Evolutionary conservation across 2,888 invertebrate species (phyloP).

Genomic region (Drosophila recens): DNA sequence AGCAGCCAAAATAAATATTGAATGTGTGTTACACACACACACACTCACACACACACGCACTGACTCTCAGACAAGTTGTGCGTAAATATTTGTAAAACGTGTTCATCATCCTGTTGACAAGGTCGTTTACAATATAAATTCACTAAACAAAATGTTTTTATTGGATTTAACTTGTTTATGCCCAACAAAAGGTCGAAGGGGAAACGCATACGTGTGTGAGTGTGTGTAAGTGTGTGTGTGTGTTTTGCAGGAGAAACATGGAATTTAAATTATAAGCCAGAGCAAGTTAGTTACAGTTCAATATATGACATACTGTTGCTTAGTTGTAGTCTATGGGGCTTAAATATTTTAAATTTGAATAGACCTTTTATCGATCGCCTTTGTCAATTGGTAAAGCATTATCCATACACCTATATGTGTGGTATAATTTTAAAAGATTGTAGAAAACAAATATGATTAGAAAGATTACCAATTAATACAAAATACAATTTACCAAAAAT

Average conservation of each 20-base stretch:
- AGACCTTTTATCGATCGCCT: background rate
- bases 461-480: too few species aligned
- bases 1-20: constrained; percentile 50
- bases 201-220: background rate
- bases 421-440: background rate
- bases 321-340: background rate
- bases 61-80: constrained; percentile 25
- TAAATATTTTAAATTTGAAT: background rate
- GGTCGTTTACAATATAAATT: constrained; percentile 73
- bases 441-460: background rate
- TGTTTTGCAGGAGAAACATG: constrained; percentile 12
- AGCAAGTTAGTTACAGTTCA: constrained; percentile 1
- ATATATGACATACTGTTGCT: background rate
- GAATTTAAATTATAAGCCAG: constrained; percentile 22
- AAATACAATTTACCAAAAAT: too few species aligned
- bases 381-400: background rate
- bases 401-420: background rate
- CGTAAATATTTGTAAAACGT: constrained; percentile 72
- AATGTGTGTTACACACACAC: constrained; percentile 26
- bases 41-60: constrained; percentile 24
- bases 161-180: constrained; percentile 66
- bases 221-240: background rate
- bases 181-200: constrained; percentile 39
- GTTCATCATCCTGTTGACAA: constrained; percentile 77
- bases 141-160: constrained; percentile 73